These are phyloP conservation scores for Tragulus kanchil DNA, from an alignment of 2,113 vertebrate species.

Conservation along the genomic window DNA sequence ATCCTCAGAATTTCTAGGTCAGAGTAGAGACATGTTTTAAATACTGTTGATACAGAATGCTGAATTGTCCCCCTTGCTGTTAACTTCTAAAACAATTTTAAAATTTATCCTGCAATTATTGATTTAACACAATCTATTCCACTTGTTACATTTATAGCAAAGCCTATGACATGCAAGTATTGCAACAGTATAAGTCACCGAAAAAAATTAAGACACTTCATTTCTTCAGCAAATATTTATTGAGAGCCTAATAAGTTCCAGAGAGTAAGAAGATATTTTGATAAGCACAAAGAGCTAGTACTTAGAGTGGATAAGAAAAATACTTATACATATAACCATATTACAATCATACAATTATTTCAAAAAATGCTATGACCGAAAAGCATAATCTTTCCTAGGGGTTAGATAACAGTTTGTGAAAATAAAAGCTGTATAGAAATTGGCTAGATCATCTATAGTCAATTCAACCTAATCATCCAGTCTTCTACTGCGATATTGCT, in stretches of 20 bases:
- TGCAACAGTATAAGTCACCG: not conserved
- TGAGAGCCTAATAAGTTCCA: not conserved
- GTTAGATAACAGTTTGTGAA: not conserved
- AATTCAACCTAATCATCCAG: not conserved
- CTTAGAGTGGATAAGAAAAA: not conserved
- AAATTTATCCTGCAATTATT: not conserved
- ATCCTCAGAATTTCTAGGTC: slow-evolving; percentile 41
- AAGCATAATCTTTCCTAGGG: not conserved
- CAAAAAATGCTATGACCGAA: slow-evolving; percentile 1
- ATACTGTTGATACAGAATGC: slow-evolving; percentile 14
- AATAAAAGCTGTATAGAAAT: not conserved
- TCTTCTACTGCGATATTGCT: not conserved
- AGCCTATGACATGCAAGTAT: not conserved
- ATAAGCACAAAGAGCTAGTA: not conserved
- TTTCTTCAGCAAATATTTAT: slow-evolving; percentile 2
- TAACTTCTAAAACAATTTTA: slow-evolving; percentile 27
- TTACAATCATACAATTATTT: not conserved
- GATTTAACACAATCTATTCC: not conserved
- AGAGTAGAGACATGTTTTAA: slow-evolving; percentile 25
- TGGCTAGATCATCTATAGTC: not conserved
- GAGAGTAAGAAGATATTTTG: not conserved
- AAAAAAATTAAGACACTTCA: not conserved
- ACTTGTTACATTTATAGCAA: not conserved
- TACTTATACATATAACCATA: not conserved
- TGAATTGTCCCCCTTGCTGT: not conserved